Conservation (phyloP, 2,113 vertebrate species). For the Uropsilus gracilis region DNA sequence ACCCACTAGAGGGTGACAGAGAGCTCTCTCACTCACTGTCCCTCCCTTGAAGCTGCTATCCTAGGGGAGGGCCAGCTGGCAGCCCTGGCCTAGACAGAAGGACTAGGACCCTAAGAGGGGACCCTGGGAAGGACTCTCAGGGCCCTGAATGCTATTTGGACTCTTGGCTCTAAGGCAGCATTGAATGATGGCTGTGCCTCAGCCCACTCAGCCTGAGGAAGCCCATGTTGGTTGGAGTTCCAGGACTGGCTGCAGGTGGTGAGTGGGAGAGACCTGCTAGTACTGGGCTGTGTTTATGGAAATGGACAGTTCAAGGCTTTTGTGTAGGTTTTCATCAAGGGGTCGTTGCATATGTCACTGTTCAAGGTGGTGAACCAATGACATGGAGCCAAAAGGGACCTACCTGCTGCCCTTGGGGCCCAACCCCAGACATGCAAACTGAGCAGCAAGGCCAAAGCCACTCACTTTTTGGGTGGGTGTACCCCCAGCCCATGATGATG, state of each 20-base stretch:
- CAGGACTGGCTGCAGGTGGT: no score
- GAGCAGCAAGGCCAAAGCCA: background rate
- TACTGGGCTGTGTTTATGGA: no score
- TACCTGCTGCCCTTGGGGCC: background rate
- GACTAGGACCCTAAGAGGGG: fast-evolving
- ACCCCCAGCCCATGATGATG: no score
- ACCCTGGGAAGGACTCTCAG: background rate
- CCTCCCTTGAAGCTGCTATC: background rate
- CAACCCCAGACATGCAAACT: fast-evolving
- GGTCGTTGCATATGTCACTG: background rate
- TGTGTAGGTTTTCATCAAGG: background rate
- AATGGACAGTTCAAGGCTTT: no score
- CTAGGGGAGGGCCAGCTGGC: background rate
- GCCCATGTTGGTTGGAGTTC: no score
- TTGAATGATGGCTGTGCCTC: no score
- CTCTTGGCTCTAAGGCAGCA: background rate
- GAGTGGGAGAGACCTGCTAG: no score
- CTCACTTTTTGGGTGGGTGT: no score
- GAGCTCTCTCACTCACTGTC: background rate
- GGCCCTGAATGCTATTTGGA: background rate
- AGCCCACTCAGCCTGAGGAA: no score
- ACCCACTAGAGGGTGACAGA: background rate
- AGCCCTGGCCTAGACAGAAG: background rate
- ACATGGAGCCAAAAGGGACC: background rate
- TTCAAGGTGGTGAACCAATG: background rate